Base-by-base conservation (phyloP, 2,797 vertebrate species). In the Sebastes jordani region DNA sequence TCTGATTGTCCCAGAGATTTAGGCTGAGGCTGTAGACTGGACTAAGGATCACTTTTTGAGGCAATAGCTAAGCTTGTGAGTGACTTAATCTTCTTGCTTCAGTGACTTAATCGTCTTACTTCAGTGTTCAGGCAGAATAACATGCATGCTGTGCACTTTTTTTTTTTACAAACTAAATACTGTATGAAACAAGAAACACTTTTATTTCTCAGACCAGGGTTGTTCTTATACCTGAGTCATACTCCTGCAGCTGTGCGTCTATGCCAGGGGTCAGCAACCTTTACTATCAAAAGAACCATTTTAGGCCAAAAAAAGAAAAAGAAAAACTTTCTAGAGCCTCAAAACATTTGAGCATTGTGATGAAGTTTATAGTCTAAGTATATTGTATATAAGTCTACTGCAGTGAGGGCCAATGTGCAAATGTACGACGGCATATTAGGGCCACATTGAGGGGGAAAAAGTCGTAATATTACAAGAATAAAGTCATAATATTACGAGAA, bases 11-110 rank as follows among this genome's bases (percentile, higher is more conserved):
- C 36, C 63, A 82, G 59, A 80, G 58, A 80, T 83, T 87, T 62
- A 72, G 81, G 65, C 70, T 84, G 55, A 80, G 74, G 22, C 70
- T 79, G 52, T 76, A 71, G 13, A 80, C 82, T 82, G 71, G 78
- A 82, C 62, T 61, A 69, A 82, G 80, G 74, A 79, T 83, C 66
- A 71, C 49, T 74, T 81, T 58, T 77, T 74, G 75, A 81, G 18
- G 62, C 63, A 71, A 62, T 60, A 80, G 49, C 42, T 74, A 49
- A 63, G 71, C 75, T 71, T 86, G 71, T 81, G 65, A 88, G 72
- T 80, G 69, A 74, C 42, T 72, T 36, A 32, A 71, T 56, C 36
- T 16, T 86, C 64, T 18, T 23, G 75, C 13, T 38, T 38, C 36
- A 38, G 36, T 38, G 36, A 42, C 14, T 42, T 42, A 42, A 42